A percentile compares a stretch with the other conserved stretches of the same genome.
Evolutionary conservation across 2,113 vertebrate genomes (phyloP).

Genomic region (Callospermophilus lateralis): DNA sequence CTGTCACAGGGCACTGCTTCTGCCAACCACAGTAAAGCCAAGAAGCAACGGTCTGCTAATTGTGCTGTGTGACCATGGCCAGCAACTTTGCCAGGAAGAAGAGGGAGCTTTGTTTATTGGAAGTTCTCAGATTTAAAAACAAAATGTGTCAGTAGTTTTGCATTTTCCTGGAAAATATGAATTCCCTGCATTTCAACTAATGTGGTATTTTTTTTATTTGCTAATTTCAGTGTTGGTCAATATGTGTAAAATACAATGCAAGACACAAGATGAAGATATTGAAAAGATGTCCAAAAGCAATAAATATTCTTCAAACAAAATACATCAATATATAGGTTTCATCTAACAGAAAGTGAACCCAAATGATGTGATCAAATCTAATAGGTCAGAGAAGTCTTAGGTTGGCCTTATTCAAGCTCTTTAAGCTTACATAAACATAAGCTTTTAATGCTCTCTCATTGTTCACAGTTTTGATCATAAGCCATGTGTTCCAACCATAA

Average conservation of each 20-base stretch:
- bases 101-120: background rate
- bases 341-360: slow-evolving; percentile 35
- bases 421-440: slow-evolving; percentile 15
- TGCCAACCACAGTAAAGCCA: slow-evolving; percentile 61
- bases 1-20: slow-evolving; percentile 21
- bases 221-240: background rate
- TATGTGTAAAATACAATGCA: slow-evolving; percentile 21
- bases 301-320: slow-evolving; percentile 48
- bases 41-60: slow-evolving; percentile 62
- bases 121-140: slow-evolving; percentile 36
- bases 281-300: slow-evolving; percentile 2
- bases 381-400: slow-evolving; percentile 27
- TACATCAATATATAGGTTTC: background rate
- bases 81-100: slow-evolving; percentile 46
- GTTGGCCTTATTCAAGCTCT: background rate
- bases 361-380: background rate
- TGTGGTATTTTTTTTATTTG: slow-evolving; percentile 11
- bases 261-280: slow-evolving; percentile 33
- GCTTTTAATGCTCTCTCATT: background rate
- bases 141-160: background rate
- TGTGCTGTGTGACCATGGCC: background rate
- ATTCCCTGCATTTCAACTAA: background rate
- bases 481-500: background rate
- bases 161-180: slow-evolving; percentile 59
- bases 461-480: background rate